Evolutionary conservation across 2,113 vertebrate genomes (phyloP).

Genomic region (Phyllostomus hastatus): DNA sequence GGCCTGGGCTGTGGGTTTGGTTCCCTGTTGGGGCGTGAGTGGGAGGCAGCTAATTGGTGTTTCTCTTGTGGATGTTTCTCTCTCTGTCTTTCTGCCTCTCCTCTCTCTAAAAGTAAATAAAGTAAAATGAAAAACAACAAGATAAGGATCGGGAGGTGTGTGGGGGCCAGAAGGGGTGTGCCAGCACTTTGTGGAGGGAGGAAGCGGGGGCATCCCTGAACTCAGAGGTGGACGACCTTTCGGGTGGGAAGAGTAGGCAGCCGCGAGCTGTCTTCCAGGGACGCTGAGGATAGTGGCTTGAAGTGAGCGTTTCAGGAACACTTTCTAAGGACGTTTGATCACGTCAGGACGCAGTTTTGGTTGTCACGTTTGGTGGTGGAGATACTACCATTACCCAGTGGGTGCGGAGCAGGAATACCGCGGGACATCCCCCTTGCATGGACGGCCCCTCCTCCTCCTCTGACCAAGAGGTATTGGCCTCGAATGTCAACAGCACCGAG

Average conservation of each 20-base stretch:
- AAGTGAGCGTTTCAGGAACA: background rate
- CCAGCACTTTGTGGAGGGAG: background rate
- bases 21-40: background rate
- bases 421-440: accelerated
- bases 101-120: background rate
- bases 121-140: no score
- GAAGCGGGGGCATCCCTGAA: background rate
- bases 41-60: background rate
- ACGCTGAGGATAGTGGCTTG: background rate
- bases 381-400: no score
- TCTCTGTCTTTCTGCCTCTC: background rate
- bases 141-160: background rate
- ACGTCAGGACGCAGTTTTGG: background rate
- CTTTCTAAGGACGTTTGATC: background rate
- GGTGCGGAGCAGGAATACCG: background rate
- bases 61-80: background rate
- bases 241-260: background rate
- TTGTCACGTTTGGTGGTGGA: background rate
- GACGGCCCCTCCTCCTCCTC: background rate
- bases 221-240: background rate
- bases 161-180: background rate
- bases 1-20: background rate
- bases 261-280: background rate
- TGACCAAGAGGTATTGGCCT: accelerated
- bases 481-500: accelerated